Evolutionary conservation across 2,888 invertebrate genomes (phyloP).

Genomic region (Ethmia dodecea): DNA sequence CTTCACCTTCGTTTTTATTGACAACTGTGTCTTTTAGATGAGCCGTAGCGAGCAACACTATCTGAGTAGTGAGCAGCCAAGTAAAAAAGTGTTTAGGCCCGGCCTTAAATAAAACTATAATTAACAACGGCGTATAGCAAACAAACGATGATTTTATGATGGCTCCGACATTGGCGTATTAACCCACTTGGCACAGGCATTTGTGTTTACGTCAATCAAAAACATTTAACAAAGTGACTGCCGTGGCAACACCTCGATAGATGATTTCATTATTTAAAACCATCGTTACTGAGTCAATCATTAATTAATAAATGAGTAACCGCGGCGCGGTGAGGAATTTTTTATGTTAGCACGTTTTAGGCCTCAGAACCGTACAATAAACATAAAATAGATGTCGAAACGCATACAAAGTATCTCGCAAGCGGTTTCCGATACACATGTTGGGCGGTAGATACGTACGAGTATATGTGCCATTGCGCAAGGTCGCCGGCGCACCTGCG

Average conservation of each 20-base stretch:
- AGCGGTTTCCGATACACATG: constrained; percentile 62
- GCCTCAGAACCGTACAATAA: constrained; percentile 28
- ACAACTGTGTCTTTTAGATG: neutral
- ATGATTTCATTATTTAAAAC: constrained; percentile 50
- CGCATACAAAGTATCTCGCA: constrained; percentile 55
- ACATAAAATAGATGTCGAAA: constrained; percentile 48
- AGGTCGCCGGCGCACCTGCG: constrained; percentile 65
- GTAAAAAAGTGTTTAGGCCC: neutral
- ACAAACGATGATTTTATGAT: constrained; percentile 46
- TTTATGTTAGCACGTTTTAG: constrained; percentile 39
- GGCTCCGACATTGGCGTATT: constrained; percentile 66
- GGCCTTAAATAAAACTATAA: constrained; percentile 28
- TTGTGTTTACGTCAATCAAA: constrained; percentile 57
- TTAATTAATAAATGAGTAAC: constrained; percentile 15
- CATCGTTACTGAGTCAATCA: constrained; percentile 34
- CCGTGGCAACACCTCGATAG: constrained; percentile 25
- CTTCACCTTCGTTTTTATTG: neutral
- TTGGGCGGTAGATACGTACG: constrained; percentile 42
- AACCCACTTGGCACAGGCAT: constrained; percentile 61
- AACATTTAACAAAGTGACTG: constrained; percentile 37
- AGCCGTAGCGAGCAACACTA: neutral
- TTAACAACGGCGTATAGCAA: constrained; percentile 31
- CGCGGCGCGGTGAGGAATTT: constrained; percentile 21
- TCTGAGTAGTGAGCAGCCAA: neutral
- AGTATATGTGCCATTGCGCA: constrained; percentile 63